Evolutionary conservation across 64 coral and sea anemone species (phyloP).

Genomic region (Porites australiensis): DNA sequence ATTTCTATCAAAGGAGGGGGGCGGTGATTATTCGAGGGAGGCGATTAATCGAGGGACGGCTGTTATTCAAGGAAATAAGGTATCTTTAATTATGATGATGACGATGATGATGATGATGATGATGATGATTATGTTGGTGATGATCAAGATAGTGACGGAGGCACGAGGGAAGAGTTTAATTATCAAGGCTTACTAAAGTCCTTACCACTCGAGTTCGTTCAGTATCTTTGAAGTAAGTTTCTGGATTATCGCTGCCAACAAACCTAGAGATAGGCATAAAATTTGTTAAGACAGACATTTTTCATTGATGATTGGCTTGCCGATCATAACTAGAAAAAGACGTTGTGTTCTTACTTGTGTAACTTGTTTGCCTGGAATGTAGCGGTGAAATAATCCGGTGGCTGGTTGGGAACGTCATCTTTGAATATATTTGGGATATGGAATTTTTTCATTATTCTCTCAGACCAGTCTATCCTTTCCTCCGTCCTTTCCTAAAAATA

Average conservation of each 20-base stretch:
- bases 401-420: constrained; percentile 91
- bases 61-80: too few relatives aligned
- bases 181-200: not conserved
- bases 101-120: too few relatives aligned
- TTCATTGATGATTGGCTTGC: too few relatives aligned
- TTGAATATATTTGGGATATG: constrained; percentile 88
- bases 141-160: too few relatives aligned
- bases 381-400: constrained; percentile 92
- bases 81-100: too few relatives aligned
- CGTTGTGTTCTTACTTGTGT: constrained; percentile 73
- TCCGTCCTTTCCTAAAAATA: constrained; percentile 49
- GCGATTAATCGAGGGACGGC: too few relatives aligned
- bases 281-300: not conserved
- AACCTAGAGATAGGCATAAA: constrained; percentile 58
- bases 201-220: constrained; percentile 93
- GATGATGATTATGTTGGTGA: too few relatives aligned
- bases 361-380: constrained; percentile 88
- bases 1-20: too few relatives aligned
- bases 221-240: constrained; percentile 94
- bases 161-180: not conserved
- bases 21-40: too few relatives aligned
- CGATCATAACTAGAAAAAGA: not conserved
- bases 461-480: constrained; percentile 92
- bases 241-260: constrained; percentile 85
- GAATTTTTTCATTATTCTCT: constrained; percentile 85